These are phyloP conservation scores for Myripristis murdjan DNA, from an alignment of 2,797 vertebrate species.

Conservation along the genomic window DNA sequence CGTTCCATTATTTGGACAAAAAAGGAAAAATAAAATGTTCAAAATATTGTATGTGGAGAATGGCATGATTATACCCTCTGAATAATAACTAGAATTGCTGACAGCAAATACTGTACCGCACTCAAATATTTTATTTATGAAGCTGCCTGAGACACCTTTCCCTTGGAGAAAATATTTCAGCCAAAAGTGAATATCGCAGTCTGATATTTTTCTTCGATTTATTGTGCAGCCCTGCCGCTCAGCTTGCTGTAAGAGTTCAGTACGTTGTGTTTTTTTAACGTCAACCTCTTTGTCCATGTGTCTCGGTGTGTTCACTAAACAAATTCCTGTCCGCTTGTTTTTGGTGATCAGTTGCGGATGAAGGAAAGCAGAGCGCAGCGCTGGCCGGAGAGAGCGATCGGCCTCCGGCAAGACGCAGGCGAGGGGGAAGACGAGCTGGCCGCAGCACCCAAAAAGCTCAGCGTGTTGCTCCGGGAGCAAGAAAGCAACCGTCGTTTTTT, in stretches of 20 bases:
- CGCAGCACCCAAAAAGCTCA: slow-evolving; percentile 87
- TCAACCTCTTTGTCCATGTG: neutral
- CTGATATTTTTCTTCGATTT: neutral
- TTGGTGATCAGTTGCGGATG: slow-evolving; percentile 55
- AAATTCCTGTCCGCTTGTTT: neutral
- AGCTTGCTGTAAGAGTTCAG: neutral
- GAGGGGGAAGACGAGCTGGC: slow-evolving; percentile 88
- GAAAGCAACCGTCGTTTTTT: slow-evolving; percentile 83
- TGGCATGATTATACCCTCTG: too few relatives aligned
- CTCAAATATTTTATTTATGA: too few relatives aligned
- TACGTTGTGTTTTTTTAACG: neutral
- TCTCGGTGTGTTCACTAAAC: slow-evolving; percentile 4
- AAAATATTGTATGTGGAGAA: too few relatives aligned
- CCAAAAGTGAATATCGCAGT: too few relatives aligned
- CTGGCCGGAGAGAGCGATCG: slow-evolving; percentile 77
- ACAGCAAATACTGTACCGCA: too few relatives aligned
- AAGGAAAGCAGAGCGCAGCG: slow-evolving; percentile 62
- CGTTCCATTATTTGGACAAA: too few relatives aligned
- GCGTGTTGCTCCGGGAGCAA: slow-evolving; percentile 80
- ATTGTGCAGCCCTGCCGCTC: neutral
- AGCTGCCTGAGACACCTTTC: too few relatives aligned
- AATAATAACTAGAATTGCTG: too few relatives aligned
- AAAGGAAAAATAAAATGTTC: too few relatives aligned
- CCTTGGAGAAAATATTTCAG: too few relatives aligned
- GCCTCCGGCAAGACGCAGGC: slow-evolving; percentile 79